These are phyloP conservation scores for Paramormyrops kingsleyae DNA, from an alignment of 2,113 vertebrate species.

Conservation along the genomic window DNA sequence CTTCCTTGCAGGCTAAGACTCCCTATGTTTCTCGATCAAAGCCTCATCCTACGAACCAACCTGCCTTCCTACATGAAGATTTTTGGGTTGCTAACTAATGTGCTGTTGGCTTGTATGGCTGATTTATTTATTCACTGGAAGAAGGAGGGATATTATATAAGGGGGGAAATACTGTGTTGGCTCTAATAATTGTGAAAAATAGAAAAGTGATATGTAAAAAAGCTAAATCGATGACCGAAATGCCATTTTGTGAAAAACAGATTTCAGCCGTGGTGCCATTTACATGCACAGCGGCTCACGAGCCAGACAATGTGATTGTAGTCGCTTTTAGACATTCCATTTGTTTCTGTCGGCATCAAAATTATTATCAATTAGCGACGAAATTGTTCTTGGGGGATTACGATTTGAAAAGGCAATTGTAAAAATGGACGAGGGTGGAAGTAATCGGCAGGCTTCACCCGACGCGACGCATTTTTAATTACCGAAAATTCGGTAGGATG, in stretches of 20 bases:
- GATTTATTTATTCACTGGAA: slow-evolving; percentile 16
- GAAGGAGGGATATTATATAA: neutral
- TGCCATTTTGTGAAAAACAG: neutral
- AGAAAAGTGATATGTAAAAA: neutral
- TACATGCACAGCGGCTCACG: neutral
- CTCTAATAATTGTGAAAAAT: neutral
- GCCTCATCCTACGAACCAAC: slow-evolving; percentile 9
- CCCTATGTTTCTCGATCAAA: slow-evolving; percentile 18
- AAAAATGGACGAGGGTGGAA: neutral
- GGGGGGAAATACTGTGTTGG: neutral
- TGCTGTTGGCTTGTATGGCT: slow-evolving; percentile 2
- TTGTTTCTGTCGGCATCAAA: neutral
- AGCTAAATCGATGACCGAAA: neutral
- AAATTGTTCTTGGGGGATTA: neutral
- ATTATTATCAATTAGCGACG: neutral
- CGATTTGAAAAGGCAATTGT: neutral
- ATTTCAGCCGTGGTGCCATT: neutral
- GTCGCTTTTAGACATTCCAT: neutral
- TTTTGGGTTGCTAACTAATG: slow-evolving; percentile 8
- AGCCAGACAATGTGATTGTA: neutral
- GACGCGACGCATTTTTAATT: neutral
- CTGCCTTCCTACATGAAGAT: slow-evolving; percentile 6
- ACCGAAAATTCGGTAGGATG: neutral
- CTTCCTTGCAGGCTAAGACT: slow-evolving; percentile 15
- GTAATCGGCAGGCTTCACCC: neutral